Evolutionary conservation across 2,888 invertebrate genomes (phyloP), one percentile per base, ranked within the genome.

Genomic region (Bellardia pandia): DNA sequence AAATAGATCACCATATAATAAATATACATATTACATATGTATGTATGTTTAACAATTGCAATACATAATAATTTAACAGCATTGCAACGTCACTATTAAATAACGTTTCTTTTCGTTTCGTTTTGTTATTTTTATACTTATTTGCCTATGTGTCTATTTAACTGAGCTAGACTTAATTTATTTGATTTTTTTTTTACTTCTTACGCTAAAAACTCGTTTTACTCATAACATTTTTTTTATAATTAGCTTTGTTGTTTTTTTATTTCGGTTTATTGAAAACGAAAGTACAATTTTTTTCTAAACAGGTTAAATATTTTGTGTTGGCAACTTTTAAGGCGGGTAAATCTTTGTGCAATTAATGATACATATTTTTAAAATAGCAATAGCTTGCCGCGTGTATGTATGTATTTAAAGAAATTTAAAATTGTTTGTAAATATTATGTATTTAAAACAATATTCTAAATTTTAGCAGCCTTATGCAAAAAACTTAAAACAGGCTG

Each of bases 221-320:
- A 23, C 23, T 56, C 11, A 56, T 56, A 60, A n/a, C 23, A 23
- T 37, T 7, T 37, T 37, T 14, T 33, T 60, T 60, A 56, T 60
- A 60, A 7, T 37, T 33, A 37, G 37, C 37, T 60, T 37, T 60
- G 14, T 33, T 23, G 23, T 58, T 23, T 23, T 58, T 37, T 37
- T 37, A 37, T 37, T 58, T 30, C n/a, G 2, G 16, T 37, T 71
- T 71, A 11, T 58, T 72, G 42, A 58, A 58, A 72, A 30, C 42
- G 58, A 72, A 72, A 72, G 56, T 53, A 33, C 33, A 13, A 30
- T n/a, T 30, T 56, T 2, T 56, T 56, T 33, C 14, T 51, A 0
- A 72, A 56, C 23, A n/a, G 13, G 56, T 23, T 42, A 14, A 58
- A 56, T 3, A 23, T 14, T 33, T 33, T 33, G 37, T 60, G 37